Conservation (phyloP, 2,888 invertebrate genomes). For the Sipha maydis region DNA sequence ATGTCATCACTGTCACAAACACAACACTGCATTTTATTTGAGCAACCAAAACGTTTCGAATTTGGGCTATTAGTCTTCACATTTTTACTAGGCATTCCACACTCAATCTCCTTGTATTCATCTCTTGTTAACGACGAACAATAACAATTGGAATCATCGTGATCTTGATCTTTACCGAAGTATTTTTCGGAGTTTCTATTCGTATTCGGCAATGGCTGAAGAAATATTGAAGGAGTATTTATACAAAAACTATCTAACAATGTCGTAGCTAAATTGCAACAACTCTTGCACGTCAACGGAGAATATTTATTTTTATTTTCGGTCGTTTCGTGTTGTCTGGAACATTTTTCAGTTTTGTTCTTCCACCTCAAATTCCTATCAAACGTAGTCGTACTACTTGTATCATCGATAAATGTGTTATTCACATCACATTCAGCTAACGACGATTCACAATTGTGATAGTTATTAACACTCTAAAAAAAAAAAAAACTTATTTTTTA, state of each 20-base stretch:
- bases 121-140: neutral
- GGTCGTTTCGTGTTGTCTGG: neutral
- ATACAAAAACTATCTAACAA: neutral
- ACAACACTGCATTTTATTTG: neutral
- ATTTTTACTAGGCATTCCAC: neutral
- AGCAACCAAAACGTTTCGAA: neutral
- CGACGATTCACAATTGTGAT: neutral
- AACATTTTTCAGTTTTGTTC: neutral
- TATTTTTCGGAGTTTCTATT: neutral
- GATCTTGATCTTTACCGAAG: neutral
- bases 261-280: neutral
- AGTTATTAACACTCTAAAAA: neutral
- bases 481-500: neutral
- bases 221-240: neutral
- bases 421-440: neutral
- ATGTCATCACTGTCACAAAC: neutral
- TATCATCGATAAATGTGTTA: neutral
- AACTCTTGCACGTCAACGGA: neutral
- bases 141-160: constrained; percentile 32
- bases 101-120: neutral
- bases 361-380: neutral
- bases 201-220: neutral
- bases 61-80: neutral
- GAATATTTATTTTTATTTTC: neutral
- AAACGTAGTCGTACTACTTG: neutral